phyloP scores from a whole-genome alignment of 2,797 vertebrate genomes.

The Coilia nasus region DNA sequence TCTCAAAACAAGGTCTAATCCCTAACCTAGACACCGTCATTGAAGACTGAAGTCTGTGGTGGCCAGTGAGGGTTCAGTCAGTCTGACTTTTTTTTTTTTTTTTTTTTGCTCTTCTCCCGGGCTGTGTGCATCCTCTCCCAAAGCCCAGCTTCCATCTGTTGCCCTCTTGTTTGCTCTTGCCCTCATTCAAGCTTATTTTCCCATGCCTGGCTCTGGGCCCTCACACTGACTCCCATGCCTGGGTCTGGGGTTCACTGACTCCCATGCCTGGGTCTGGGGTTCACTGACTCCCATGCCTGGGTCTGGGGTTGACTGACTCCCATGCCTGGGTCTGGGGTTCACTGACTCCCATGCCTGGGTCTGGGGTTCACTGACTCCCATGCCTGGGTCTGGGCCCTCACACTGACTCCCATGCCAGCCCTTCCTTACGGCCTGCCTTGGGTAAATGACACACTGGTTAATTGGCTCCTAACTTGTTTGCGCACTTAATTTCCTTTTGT shows the following conservation, averaged over 20 bases:
- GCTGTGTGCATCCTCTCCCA: background rate
- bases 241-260: no score
- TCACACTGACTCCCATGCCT: constrained; percentile 13
- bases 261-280: no score
- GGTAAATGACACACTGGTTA: constrained; percentile 47
- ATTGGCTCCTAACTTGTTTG: constrained; percentile 29
- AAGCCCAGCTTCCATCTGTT: background rate
- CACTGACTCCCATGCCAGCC: constrained; percentile 12
- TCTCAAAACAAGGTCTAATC: background rate
- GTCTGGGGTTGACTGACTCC: no score
- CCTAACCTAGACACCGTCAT: background rate
- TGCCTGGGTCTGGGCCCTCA: background rate
- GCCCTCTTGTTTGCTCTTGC: background rate
- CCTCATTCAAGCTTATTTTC: background rate
- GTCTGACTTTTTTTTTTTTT: background rate
- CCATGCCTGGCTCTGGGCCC: background rate
- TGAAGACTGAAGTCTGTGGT: background rate
- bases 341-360: no score
- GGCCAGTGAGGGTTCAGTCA: background rate
- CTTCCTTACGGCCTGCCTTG: constrained; percentile 44
- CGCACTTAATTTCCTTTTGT: constrained; percentile 16
- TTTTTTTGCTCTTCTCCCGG: background rate
- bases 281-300: no score
- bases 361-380: no score
- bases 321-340: no score